Conservation (phyloP, 2,113 vertebrate species). For the Labeo catla region DNA sequence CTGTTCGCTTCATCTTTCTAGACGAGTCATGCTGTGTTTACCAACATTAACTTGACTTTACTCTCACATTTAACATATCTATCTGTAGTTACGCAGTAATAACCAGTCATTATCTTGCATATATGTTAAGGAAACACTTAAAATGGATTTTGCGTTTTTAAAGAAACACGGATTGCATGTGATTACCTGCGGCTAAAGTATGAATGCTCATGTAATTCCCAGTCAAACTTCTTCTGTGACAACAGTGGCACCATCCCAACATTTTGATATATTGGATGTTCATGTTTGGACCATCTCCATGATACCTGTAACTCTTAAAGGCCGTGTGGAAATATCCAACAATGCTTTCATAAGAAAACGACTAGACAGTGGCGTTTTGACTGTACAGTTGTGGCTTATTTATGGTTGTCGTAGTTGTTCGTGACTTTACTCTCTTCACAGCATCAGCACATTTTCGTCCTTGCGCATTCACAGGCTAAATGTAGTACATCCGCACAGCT, state of each 20-base stretch:
- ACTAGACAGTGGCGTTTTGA: background rate
- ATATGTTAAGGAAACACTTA: background rate
- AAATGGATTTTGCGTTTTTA: constrained; percentile 21
- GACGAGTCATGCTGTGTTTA: background rate
- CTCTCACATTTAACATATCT: background rate
- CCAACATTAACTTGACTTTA: constrained; percentile 5
- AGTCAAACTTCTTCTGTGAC: constrained; percentile 11
- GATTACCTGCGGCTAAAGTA: background rate
- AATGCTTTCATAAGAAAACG: background rate
- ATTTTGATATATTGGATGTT: constrained; percentile 9
- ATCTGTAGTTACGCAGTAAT: background rate
- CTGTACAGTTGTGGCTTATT: background rate
- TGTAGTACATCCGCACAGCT: background rate
- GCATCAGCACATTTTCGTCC: constrained; percentile 25
- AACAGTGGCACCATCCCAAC: constrained; percentile 9
- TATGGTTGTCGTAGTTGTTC: constrained; percentile 11
- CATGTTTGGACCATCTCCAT: background rate
- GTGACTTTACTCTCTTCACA: background rate
- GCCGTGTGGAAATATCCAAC: background rate
- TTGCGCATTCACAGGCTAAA: constrained; percentile 1
- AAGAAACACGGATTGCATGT: background rate
- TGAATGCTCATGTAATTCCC: background rate
- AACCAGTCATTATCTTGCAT: background rate
- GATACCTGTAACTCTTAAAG: background rate
- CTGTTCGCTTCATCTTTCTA: background rate